These are phyloP conservation scores for Gambusia holbrooki DNA, from an alignment of 2,113 vertebrate species.

Conservation along the genomic window DNA sequence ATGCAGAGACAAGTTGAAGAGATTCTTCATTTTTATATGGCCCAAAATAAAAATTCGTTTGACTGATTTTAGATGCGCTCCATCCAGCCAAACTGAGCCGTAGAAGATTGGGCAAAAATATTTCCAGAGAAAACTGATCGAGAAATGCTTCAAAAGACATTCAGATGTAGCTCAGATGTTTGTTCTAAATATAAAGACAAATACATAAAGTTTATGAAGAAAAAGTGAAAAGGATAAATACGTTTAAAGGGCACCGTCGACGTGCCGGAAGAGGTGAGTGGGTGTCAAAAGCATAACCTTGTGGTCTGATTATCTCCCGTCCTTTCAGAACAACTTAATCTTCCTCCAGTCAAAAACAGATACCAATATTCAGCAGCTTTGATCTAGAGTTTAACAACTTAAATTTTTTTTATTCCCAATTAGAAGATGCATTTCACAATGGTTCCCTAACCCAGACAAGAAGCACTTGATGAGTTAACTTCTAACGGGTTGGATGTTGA, in stretches of 20 bases:
- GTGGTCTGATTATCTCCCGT: slow-evolving; percentile 9
- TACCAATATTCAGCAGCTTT: neutral
- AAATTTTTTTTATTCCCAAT: neutral
- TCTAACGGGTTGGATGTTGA: neutral
- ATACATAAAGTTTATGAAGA: neutral
- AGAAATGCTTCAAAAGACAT: too few species aligned
- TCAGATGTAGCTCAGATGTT: neutral
- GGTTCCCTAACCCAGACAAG: neutral
- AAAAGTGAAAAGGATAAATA: neutral
- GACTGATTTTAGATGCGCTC: too few species aligned
- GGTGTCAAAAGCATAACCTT: slow-evolving; percentile 29
- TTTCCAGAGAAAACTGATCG: too few species aligned
- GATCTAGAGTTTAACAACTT: neutral
- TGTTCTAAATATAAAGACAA: neutral
- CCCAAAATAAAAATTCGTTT: too few species aligned
- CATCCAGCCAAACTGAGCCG: too few species aligned
- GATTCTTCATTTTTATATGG: too few species aligned
- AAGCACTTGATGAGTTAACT: neutral
- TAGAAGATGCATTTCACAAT: neutral
- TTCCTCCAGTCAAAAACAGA: neutral
- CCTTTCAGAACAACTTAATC: neutral
- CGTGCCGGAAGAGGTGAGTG: slow-evolving; percentile 24
- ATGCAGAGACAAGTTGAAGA: too few species aligned
- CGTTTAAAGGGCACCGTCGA: neutral
- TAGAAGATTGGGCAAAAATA: too few species aligned